Base-by-base conservation (phyloP, 2,113 vertebrate species). In the Syrrhaptes paradoxus region DNA sequence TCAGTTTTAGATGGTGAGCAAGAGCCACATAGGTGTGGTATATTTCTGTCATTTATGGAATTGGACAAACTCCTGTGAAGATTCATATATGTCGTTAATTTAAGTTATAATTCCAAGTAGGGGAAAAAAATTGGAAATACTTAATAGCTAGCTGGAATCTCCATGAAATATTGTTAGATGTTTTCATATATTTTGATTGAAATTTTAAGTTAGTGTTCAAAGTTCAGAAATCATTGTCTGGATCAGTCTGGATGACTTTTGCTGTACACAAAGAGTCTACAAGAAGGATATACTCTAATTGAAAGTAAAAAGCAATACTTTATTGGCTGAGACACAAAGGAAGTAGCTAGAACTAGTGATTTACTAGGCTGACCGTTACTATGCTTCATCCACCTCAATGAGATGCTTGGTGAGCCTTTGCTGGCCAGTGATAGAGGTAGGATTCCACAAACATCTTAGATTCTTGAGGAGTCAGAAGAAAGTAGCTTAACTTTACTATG, bases 331-430 rank as follows among this genome's bases (percentile, higher is more conserved):
- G 41, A 26, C 16, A 18, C 12, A 32, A 59, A 79, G 29, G 6
- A 72, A 20, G 14, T 52, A 48, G 36, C 13, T 84, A 48, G 54
- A 88, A 73, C 17, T 25, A 45, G 20, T 0, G 5, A 11, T n/a
- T 24, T 59, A 4, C 9, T 41, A 48, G 28, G 29, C 17, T 63
- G 17, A 63, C 10, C 6, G 3, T 34, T 75, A 10, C n/a, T 21
- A 32, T 16, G 6, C 3, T 63, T 29, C 21, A 43, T 19, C 17
- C 32, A 4, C 18, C 43, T 36, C 0, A 0, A 7, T 31, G 48
- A 55, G 14, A 11, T 31, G 7, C 5, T 10, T 55, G 9, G 14
- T 51, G 45, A 66, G 22, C 67, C 48, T 32, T 36, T 32, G 31
- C 41, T 28, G 54, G 6, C 34, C 18, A 31, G 18, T 41, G 10